Base-by-base conservation (phyloP, 2,888 invertebrate genomes). In the Uropetala carovei region DNA sequence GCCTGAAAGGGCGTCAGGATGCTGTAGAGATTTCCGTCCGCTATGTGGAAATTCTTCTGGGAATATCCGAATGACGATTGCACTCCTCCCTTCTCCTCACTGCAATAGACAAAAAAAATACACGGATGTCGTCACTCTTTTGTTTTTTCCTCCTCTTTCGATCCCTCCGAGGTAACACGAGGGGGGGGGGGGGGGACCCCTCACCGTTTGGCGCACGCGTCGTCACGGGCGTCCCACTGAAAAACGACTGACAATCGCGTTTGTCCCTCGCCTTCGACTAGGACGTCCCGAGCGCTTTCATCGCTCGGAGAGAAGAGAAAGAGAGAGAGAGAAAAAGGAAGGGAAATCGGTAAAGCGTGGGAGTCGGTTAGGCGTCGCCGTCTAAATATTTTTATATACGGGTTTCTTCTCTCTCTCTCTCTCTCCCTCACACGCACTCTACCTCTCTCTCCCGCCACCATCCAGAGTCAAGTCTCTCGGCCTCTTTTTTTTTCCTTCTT, bases 11-110 rank as follows among this genome's bases (percentile, higher is more conserved):
- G 94, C 18, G 94, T 94, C 91, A 94, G 93, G 91, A 94, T 93
- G 92, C 94, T 94, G 93, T 94, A 94, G 60, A 94, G 93, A 89
- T 93, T 94, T 58, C 94, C 94, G 93, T 94, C 94, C 56, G 93
- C 93, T 85, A 94, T 94, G 93, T 94, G 94, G 92, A 93, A 94
- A 59, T 93, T 93, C 93, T 94, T 94, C 92, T 94, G 94, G 8
- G 94, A 93, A 92, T 94, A 94, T 85, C 93, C 93, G 92, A 93
- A 93, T 68, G 84, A 84, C 14, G 93, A 89, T 10, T 56, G 43
- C n/a, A n/a, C n/a, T 14, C 58, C 56, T 11, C 27, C 57, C 56
- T 75, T 75, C 0, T 75, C 75, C 75, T 75, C 75, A 75, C 75
- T 75, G 75, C 0, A 75, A 75, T n/a, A 75, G 75, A 75, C 9